A percentile compares a stretch with the other conserved stretches of the same genome.
Evolutionary conservation across 2,888 invertebrate genomes (phyloP).

Genomic region (Synanthedon tipuliformis): DNA sequence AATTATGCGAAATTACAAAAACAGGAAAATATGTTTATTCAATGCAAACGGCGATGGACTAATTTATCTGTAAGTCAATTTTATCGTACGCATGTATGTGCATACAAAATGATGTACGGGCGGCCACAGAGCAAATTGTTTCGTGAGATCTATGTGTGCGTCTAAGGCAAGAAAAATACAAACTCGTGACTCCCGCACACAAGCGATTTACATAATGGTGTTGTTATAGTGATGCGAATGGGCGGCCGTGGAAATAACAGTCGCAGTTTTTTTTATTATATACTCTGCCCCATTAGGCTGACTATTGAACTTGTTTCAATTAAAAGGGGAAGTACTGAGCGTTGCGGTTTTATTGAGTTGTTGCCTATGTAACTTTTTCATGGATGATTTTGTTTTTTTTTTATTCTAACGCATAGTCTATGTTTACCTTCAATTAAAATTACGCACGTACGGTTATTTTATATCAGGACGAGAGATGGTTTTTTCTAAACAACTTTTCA

Average conservation of each 20-base stretch:
- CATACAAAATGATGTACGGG: not conserved
- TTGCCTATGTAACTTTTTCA: conserved; percentile 6
- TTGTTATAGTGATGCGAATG: conserved; percentile 23
- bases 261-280: conserved; percentile 16
- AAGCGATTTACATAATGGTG: conserved; percentile 12
- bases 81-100: not conserved
- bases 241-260: conserved; percentile 20
- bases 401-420: not conserved
- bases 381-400: not conserved
- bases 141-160: not conserved
- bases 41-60: not conserved
- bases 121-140: not conserved
- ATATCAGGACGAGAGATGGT: too few relatives aligned
- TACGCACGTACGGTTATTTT: too few relatives aligned
- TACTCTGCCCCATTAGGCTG: conserved; percentile 3
- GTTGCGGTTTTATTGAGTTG: conserved; percentile 11
- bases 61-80: not conserved
- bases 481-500: too few relatives aligned
- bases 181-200: conserved; percentile 33
- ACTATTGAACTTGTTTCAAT: conserved; percentile 19
- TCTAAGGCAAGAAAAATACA: conserved; percentile 13
- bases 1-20: not conserved
- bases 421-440: not conserved
- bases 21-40: not conserved
- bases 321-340: conserved; percentile 11